These are phyloP conservation scores for Tragelaphus buxtoni DNA, from an alignment of 2,113 vertebrate genomes.

Conservation along the genomic window DNA sequence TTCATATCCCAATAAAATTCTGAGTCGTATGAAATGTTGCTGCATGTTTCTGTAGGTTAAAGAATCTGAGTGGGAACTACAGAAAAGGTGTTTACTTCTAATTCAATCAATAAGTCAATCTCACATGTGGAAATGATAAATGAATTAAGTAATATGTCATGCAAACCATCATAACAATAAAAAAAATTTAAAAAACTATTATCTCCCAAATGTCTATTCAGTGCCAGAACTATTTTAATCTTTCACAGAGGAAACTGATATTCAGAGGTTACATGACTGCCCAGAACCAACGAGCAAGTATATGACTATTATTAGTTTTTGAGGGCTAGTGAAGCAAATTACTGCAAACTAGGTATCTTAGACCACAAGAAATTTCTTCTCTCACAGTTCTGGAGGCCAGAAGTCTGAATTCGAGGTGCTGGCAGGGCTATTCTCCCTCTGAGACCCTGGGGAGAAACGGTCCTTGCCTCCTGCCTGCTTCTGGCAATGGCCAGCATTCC, in stretches of 20 bases:
- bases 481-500: background rate
- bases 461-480: background rate
- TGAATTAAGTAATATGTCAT: background rate
- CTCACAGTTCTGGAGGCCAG: background rate
- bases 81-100: background rate
- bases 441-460: background rate
- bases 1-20: background rate
- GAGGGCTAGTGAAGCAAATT: background rate
- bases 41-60: background rate
- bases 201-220: background rate
- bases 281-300: background rate
- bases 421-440: background rate
- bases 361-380: background rate
- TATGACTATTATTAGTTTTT: background rate
- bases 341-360: background rate
- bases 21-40: background rate
- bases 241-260: background rate
- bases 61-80: background rate
- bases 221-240: background rate
- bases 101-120: background rate
- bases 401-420: background rate
- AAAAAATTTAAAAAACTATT: background rate
- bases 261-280: background rate
- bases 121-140: background rate
- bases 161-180: background rate